A percentile compares a stretch with the other conserved stretches of the same genome.
phyloP scores from a whole-genome alignment of 1,140 invertebrate species.

The Microplitis mediator region DNA sequence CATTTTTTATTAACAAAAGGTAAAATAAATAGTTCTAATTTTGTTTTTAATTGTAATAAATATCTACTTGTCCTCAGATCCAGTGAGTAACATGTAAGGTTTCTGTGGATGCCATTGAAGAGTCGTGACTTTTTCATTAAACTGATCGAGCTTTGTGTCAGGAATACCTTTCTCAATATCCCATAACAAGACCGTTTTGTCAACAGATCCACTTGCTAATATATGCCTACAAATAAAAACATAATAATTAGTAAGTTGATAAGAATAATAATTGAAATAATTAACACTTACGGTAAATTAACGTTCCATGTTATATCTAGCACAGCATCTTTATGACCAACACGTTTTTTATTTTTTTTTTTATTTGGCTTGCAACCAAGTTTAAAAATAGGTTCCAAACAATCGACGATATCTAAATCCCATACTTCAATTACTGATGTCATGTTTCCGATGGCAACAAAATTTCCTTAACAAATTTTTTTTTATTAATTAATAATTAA shows the following conservation, averaged over 20 bases:
- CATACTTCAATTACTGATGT: slow-evolving; percentile 90
- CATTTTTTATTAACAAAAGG: slow-evolving; percentile 28
- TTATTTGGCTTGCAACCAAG: slow-evolving; percentile 80
- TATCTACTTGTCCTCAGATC: slow-evolving; percentile 69
- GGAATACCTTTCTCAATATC: slow-evolving; percentile 82
- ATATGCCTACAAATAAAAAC: slow-evolving; percentile 69
- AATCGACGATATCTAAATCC: slow-evolving; percentile 93
- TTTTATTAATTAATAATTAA: slow-evolving; percentile 18
- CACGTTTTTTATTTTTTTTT: slow-evolving; percentile 70
- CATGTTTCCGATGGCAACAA: slow-evolving; percentile 91
- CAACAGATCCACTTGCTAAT: slow-evolving; percentile 90
- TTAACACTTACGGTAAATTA: slow-evolving; percentile 62
- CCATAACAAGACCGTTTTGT: slow-evolving; percentile 89
- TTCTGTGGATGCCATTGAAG: slow-evolving; percentile 87
- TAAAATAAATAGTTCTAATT: not conserved
- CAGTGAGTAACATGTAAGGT: slow-evolving; percentile 79
- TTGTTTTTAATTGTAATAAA: slow-evolving; percentile 23
- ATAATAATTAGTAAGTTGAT: not conserved
- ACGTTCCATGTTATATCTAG: slow-evolving; percentile 91
- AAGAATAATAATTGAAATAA: not conserved
- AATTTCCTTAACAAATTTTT: slow-evolving; percentile 69
- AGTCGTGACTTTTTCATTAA: slow-evolving; percentile 84
- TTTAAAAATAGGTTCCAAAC: slow-evolving; percentile 82
- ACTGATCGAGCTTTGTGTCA: slow-evolving; percentile 74
- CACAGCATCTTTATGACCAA: slow-evolving; percentile 90